phyloP scores from a whole-genome alignment of 1,140 invertebrate genomes.

The Psilanteris sp. region DNA sequence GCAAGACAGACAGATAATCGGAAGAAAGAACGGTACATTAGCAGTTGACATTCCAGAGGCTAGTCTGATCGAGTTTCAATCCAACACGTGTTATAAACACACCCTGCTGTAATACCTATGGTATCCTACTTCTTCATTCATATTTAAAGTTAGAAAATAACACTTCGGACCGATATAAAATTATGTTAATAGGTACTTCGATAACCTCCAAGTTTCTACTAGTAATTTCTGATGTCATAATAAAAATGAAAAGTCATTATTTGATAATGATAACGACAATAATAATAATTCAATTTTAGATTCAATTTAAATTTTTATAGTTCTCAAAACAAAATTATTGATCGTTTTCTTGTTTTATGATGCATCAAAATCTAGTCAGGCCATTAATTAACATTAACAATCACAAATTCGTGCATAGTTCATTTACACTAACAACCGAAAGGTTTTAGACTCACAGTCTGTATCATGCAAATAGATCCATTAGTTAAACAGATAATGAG shows the following conservation, averaged over 20 bases:
- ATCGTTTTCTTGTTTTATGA: too few species aligned
- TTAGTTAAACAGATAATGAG: constrained; percentile 14
- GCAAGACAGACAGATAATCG: constrained; percentile 56
- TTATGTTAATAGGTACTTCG: constrained; percentile 5
- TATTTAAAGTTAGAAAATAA: constrained; percentile 3
- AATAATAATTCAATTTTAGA: too few species aligned
- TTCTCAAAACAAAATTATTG: too few species aligned
- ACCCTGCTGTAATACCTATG: constrained; percentile 17
- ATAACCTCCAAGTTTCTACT: not conserved
- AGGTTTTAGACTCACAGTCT: too few species aligned
- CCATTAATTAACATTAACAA: too few species aligned
- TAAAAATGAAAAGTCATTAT: too few species aligned
- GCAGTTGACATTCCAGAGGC: constrained; percentile 70
- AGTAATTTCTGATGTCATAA: not conserved
- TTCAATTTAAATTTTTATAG: too few species aligned
- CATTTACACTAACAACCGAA: too few species aligned
- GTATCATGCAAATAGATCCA: too few species aligned
- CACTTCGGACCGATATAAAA: not conserved
- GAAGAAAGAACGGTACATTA: constrained; percentile 69
- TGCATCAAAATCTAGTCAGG: too few species aligned
- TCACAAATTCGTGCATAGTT: too few species aligned
- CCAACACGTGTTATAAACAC: constrained; percentile 50
- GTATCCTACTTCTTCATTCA: constrained; percentile 18
- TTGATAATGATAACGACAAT: too few species aligned
- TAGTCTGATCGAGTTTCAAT: constrained; percentile 63